Evolutionary conservation across 35 echinoderm and acorn worm species (phyloP).

Genomic region (Apostichopus parvimensis): DNA sequence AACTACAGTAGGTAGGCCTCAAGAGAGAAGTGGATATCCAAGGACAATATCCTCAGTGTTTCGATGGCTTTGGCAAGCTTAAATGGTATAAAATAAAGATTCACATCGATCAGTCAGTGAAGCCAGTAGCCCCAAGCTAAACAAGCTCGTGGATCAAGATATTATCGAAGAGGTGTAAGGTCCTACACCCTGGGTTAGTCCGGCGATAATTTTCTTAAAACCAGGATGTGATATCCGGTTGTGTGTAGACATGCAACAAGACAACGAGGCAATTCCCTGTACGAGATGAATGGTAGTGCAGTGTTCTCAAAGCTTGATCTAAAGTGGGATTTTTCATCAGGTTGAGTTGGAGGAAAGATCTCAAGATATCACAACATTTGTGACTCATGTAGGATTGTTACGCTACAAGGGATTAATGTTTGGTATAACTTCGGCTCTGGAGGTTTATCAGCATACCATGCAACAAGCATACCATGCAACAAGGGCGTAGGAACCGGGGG

Average conservation of each 20-base stretch:
- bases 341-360: constrained; percentile 36
- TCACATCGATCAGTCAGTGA: no score
- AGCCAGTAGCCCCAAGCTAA: constrained; percentile 26
- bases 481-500: no score
- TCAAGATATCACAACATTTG: constrained; percentile 48
- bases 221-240: constrained; percentile 27
- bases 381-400: constrained; percentile 22
- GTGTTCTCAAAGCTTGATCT: constrained; percentile 62
- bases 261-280: constrained; percentile 62
- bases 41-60: no score
- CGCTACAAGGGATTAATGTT: constrained; percentile 69
- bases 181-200: constrained; percentile 34
- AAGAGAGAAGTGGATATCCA: no score
- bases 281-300: constrained; percentile 34
- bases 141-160: constrained; percentile 36
- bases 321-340: constrained; percentile 51
- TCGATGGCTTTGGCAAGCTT: no score
- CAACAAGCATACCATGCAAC: constrained; percentile 43
- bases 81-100: no score
- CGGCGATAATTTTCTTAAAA: constrained; percentile 40
- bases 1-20: no score
- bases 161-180: constrained; percentile 64
- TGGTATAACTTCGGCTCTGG: constrained; percentile 54
- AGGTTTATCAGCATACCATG: constrained; percentile 63
- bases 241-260: constrained; percentile 74